Evolutionary conservation across 2,888 invertebrate genomes (phyloP).

Genomic region (Ametastegia equiseti): DNA sequence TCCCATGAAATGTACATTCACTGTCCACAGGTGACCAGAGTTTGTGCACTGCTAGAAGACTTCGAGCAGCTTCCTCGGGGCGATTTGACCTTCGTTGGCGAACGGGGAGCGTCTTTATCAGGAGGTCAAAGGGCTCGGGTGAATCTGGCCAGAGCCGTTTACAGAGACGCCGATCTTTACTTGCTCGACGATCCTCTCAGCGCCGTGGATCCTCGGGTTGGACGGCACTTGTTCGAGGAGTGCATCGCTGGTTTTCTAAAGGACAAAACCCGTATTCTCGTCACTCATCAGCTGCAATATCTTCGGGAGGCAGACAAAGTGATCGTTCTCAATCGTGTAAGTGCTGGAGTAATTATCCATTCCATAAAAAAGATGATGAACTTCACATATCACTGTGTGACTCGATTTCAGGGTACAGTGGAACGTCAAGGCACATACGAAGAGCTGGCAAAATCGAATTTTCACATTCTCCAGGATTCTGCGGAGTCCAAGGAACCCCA

Average conservation of each 20-base stretch:
- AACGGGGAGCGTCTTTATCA: conserved; percentile 88
- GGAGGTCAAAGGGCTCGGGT: conserved; percentile 92
- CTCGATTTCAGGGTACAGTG: conserved; percentile 60
- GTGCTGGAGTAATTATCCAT: conserved; percentile 46
- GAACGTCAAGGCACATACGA: conserved; percentile 70
- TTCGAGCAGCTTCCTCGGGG: conserved; percentile 86
- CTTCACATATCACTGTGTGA: not conserved
- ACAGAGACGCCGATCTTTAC: conserved; percentile 88
- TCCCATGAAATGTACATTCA: not conserved
- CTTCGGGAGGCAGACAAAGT: conserved; percentile 76
- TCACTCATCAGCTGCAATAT: conserved; percentile 86
- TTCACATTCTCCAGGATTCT: conserved; percentile 61
- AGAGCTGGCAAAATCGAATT: conserved; percentile 67
- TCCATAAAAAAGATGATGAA: not conserved
- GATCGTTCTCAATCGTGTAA: conserved; percentile 73
- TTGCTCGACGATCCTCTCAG: conserved; percentile 90
- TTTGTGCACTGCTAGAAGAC: conserved; percentile 83
- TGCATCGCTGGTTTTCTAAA: conserved; percentile 82
- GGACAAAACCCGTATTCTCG: conserved; percentile 81
- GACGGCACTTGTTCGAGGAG: conserved; percentile 84
- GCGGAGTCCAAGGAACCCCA: conserved; percentile 51
- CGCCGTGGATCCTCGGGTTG: conserved; percentile 89
- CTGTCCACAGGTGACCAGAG: conserved; percentile 78
- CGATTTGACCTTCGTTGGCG: conserved; percentile 89
- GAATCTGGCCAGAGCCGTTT: conserved; percentile 87